Percentiles rank a stretch among this genome's conserved stretches.
These are phyloP conservation scores for Helicoverpa assulta DNA, from an alignment of 2,888 invertebrate species.

Conservation along the genomic window DNA sequence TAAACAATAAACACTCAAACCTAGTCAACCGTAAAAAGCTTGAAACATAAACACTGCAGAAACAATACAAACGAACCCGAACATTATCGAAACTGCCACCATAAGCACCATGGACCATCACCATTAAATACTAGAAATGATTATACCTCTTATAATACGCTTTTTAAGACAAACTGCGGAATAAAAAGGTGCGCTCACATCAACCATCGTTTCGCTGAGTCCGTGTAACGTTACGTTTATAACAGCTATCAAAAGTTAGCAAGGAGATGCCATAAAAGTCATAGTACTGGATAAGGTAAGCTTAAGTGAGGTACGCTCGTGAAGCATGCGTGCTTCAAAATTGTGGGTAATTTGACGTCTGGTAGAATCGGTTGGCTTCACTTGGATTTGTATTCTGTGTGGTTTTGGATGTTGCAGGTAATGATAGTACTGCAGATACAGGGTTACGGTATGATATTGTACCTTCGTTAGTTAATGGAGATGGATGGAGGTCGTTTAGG, in stretches of 20 bases:
- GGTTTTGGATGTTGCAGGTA: neutral
- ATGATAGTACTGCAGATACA: neutral
- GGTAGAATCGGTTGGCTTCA: neutral
- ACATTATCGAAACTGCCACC: conserved; percentile 46
- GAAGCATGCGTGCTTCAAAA: conserved; percentile 48
- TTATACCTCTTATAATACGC: conserved; percentile 69
- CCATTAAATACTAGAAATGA: conserved; percentile 70
- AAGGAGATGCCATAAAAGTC: conserved; percentile 67
- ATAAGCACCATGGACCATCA: conserved; percentile 59
- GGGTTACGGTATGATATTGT: neutral
- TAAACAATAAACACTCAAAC: neutral
- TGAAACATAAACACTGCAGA: conserved; percentile 41
- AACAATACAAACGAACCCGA: conserved; percentile 36
- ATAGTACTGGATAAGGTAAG: conserved; percentile 43
- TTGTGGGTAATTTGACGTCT: conserved; percentile 37
- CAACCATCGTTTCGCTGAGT: conserved; percentile 58
- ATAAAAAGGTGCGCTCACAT: conserved; percentile 72
- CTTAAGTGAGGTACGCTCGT: conserved; percentile 27
- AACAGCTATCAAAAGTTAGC: conserved; percentile 76
- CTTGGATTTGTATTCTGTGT: neutral
- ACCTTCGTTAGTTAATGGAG: no score
- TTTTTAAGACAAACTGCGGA: conserved; percentile 75
- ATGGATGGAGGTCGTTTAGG: neutral
- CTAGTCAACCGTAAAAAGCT: conserved; percentile 8
- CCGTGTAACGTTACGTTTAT: conserved; percentile 77